Evolutionary conservation across 2,797 vertebrate species (phyloP).

Genomic region (Coccyzus lansbergi): DNA sequence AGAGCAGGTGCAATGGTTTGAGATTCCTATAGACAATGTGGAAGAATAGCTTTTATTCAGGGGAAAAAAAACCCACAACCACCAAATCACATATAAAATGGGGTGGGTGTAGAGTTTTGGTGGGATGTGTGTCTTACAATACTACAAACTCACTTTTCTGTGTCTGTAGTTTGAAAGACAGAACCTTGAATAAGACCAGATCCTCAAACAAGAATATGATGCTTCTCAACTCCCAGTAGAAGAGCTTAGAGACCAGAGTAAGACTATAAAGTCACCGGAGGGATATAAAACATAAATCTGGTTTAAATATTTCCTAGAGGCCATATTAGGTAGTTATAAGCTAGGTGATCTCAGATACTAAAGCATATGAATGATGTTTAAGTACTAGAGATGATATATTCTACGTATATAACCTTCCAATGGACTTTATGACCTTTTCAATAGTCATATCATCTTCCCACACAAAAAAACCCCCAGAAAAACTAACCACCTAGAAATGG

Average conservation of each 20-base stretch:
- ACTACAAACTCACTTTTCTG: neutral
- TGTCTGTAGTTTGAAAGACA: neutral
- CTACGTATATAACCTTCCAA: neutral
- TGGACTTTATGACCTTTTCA: neutral
- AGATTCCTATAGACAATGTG: neutral
- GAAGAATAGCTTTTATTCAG: neutral
- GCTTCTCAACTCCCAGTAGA: neutral
- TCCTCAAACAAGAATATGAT: neutral
- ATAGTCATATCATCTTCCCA: neutral
- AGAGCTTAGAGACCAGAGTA: neutral
- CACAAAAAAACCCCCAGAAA: neutral
- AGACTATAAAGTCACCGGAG: neutral
- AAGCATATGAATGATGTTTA: neutral
- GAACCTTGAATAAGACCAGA: neutral
- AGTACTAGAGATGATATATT: neutral
- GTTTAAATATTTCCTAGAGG: neutral
- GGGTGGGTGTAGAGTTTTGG: fast-evolving
- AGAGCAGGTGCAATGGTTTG: neutral
- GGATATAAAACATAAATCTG: neutral
- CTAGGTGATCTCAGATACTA: neutral
- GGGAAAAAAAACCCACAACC: fast-evolving
- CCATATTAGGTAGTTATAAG: neutral
- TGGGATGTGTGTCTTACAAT: neutral
- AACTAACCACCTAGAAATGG: neutral
- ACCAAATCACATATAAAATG: neutral